These are phyloP conservation scores for Anadara kagoshimensis DNA, from an alignment of 1,140 invertebrate genomes.

Conservation along the genomic window DNA sequence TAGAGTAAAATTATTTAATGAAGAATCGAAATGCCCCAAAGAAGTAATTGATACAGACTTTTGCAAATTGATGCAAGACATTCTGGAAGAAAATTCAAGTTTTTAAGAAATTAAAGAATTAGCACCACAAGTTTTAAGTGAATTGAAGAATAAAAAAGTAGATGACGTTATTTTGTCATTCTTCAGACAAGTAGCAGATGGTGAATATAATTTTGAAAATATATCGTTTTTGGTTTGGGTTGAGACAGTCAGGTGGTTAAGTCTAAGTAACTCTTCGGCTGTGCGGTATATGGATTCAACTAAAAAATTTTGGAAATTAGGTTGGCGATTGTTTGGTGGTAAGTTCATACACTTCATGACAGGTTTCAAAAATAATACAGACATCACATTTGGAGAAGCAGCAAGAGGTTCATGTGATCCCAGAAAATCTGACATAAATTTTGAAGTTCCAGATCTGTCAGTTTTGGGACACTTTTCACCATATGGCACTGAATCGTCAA, in stretches of 20 bases:
- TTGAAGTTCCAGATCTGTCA: conserved; percentile 31
- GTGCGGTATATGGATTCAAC: conserved; percentile 34
- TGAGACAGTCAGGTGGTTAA: conserved; percentile 31
- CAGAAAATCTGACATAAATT: conserved; percentile 28
- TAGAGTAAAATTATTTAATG: too few relatives aligned
- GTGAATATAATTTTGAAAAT: too few relatives aligned
- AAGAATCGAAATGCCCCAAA: too few relatives aligned
- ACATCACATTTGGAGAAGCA: neutral
- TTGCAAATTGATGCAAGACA: too few relatives aligned
- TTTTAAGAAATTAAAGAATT: too few relatives aligned
- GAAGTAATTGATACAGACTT: too few relatives aligned
- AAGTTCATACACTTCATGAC: conserved; percentile 35
- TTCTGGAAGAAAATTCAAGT: too few relatives aligned
- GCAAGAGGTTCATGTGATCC: neutral
- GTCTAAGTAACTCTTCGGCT: conserved; percentile 7
- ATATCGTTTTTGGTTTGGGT: conserved; percentile 31
- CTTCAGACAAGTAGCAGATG: too few relatives aligned
- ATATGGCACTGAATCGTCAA: too few relatives aligned
- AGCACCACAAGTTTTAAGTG: too few relatives aligned
- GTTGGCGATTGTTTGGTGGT: conserved; percentile 36
- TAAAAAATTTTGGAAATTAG: conserved; percentile 39
- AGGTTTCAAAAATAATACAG: conserved; percentile 38
- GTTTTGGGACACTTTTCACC: conserved; percentile 15
- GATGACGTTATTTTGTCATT: too few relatives aligned
- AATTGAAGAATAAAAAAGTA: too few relatives aligned